These are phyloP conservation scores for Phalacrocorax aristotelis DNA, from an alignment of 2,113 vertebrate species.

Conservation along the genomic window DNA sequence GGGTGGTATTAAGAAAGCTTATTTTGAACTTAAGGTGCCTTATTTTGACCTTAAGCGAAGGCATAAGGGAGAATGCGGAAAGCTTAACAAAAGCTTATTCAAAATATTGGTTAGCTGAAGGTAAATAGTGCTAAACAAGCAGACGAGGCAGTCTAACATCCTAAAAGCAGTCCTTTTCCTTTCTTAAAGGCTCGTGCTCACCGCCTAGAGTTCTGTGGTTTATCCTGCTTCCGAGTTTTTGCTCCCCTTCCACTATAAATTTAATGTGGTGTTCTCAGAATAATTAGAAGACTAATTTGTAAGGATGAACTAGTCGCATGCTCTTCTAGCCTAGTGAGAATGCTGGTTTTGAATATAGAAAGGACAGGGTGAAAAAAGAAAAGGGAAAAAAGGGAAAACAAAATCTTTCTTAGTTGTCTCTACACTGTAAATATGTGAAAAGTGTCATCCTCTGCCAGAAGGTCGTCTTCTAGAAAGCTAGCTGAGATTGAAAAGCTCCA, in stretches of 20 bases:
- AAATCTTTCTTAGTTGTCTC: rapidly evolving
- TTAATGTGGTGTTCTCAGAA: neutral
- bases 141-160: too few relatives aligned
- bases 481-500: neutral
- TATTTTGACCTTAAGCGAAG: neutral
- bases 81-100: neutral
- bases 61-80: neutral
- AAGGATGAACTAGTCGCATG: neutral
- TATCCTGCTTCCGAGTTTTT: neutral
- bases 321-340: neutral
- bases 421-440: neutral
- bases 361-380: neutral
- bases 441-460: neutral
- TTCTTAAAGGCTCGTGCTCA: neutral
- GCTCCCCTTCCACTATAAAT: neutral
- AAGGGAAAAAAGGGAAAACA: neutral
- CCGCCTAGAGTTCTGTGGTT: neutral
- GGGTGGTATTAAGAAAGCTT: neutral
- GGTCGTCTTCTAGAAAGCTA: neutral
- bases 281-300: neutral
- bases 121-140: neutral
- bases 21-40: neutral
- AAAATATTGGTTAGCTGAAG: neutral
- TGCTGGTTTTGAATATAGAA: neutral
- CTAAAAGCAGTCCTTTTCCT: neutral